A percentile compares a stretch with the other conserved stretches of the same genome.
phyloP scores from a whole-genome alignment of 2,888 invertebrate species.

The Rhogogaster chlorosoma region DNA sequence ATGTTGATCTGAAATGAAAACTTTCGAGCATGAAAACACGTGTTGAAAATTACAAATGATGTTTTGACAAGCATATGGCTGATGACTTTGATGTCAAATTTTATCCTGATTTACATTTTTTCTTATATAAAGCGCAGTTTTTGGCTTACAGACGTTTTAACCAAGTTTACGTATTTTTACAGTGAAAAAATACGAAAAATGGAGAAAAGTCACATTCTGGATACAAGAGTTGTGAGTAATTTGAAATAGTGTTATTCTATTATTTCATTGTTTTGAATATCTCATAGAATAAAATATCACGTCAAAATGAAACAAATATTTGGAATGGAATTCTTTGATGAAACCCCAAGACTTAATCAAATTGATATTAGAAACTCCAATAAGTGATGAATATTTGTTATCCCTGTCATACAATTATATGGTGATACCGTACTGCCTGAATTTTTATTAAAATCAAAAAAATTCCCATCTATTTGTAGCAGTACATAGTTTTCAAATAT shows the following conservation, averaged over 20 bases:
- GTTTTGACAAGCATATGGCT: slow-evolving; percentile 44
- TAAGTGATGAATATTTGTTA: slow-evolving; percentile 42
- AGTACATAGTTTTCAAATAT: not conserved
- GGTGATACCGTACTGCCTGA: slow-evolving; percentile 41
- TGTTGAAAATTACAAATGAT: not conserved
- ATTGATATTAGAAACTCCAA: not conserved
- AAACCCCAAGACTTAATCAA: not conserved
- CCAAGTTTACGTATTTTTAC: not conserved
- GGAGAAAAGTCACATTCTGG: not conserved
- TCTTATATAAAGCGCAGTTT: not conserved
- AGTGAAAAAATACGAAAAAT: not conserved
- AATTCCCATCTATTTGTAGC: not conserved
- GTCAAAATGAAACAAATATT: not conserved
- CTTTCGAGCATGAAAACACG: not conserved
- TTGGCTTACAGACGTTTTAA: not conserved
- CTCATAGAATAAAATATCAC: not conserved
- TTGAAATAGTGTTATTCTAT: not conserved
- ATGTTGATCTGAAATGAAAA: no score
- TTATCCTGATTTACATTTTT: not conserved
- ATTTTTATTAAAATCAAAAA: not conserved
- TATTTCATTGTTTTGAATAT: not conserved
- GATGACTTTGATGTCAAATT: slow-evolving; percentile 35
- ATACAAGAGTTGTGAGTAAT: not conserved
- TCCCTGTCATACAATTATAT: slow-evolving; percentile 40
- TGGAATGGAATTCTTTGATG: not conserved